phyloP scores from a whole-genome alignment of 2,797 vertebrate species.

The Chromobotia macracanthus region DNA sequence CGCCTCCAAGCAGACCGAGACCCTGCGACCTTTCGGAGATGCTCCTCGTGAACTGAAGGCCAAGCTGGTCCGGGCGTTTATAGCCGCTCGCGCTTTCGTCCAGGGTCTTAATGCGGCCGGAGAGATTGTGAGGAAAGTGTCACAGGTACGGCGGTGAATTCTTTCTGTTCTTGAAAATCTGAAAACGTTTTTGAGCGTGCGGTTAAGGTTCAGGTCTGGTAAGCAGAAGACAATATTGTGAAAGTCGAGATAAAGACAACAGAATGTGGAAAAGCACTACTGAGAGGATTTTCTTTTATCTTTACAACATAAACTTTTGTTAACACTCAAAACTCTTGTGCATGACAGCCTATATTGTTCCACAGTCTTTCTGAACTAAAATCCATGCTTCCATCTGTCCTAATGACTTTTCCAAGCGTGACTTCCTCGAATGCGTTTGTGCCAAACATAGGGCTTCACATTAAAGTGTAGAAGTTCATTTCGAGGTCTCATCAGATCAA shows the following conservation, averaged over 20 bases:
- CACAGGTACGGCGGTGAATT: conserved; percentile 80
- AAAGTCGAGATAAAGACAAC: no score
- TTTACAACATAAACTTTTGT: no score
- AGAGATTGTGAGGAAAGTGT: conserved; percentile 89
- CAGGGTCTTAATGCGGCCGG: conserved; percentile 87
- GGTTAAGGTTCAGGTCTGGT: no score
- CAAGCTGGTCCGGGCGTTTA: conserved; percentile 85
- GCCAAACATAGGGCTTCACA: neutral
- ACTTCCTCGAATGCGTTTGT: neutral
- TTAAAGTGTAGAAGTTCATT: conserved; percentile 19
- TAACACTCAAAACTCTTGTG: neutral
- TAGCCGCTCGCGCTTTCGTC: conserved; percentile 87
- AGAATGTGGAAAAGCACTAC: no score
- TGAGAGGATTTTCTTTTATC: no score
- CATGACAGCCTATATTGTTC: neutral
- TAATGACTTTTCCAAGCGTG: conserved; percentile 19
- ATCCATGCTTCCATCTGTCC: neutral
- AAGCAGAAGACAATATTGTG: no score
- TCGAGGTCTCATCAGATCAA: conserved; percentile 18
- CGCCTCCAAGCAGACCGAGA: conserved; percentile 90
- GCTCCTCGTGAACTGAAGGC: conserved; percentile 83
- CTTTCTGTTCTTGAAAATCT: neutral
- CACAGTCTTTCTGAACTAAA: neutral
- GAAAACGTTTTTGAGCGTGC: no score
- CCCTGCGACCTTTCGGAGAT: conserved; percentile 88